Evolutionary conservation across 1,140 invertebrate genomes (phyloP), one percentile per base, ranked within the genome.

Genomic region (Philopotamus ludificatus): DNA sequence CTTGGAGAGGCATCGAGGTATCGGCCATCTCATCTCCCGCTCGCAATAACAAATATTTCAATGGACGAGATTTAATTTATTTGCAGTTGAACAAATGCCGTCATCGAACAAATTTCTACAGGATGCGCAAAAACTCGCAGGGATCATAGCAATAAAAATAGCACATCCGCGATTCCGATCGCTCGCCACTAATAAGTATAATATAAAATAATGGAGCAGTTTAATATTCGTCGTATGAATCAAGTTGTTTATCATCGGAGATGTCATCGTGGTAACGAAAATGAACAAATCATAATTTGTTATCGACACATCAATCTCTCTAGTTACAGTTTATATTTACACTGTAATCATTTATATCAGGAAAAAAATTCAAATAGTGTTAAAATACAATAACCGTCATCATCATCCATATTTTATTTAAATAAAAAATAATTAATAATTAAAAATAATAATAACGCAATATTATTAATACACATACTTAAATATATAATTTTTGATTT

Each of bases 251-350:
- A n/a, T n/a, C n/a, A n/a, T n/a, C n/a, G n/a, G n/a, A 20, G 9
- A 60, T 23, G 57, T 60, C 57, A 26, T n/a, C n/a, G n/a, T n/a
- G 47, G 34, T 47, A 22, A 12, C 21, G 18, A 47, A 60, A 60
- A 47, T 47, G 42, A 60, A 60, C 57, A 60, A 60, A 60, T 60
- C 57, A 42, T 49, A 23, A 60, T 45, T 47, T 21, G 3, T 22
- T 60, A 60, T 60, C 57, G 42, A 22, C 42, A 47, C 28, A 60
- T 60, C 44, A 25, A 60, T 60, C 57, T 60, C 25, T 41, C 16
- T n/a, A n/a, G 41, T 60, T 60, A 60, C 57, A 47, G 42, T 39
- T 60, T 60, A 47, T 49, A 47, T 60, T 60, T 57, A 57, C 54
- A 57, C 54, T 47, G 57, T 47, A 47, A 15, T 60, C 44, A 45